Evolutionary conservation across 1,140 invertebrate species (phyloP).

Genomic region (Drosophila gunungcola): DNA sequence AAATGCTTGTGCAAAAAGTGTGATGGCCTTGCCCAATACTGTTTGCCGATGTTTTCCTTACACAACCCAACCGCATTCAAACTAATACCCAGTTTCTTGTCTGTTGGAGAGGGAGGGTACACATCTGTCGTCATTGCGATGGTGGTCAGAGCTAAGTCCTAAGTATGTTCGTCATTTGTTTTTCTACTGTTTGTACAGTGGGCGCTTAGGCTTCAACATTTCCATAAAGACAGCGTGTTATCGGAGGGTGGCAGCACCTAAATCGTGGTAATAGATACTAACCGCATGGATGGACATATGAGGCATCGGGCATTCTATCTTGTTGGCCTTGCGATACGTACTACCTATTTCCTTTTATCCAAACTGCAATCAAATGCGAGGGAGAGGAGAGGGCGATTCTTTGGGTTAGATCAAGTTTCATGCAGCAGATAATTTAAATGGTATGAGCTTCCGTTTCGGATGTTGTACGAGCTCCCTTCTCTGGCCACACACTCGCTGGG

Average conservation of each 20-base stretch:
- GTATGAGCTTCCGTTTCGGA: slow-evolving; percentile 44
- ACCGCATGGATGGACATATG: slow-evolving; percentile 79
- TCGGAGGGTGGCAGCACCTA: slow-evolving; percentile 54
- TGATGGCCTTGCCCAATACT: slow-evolving; percentile 41
- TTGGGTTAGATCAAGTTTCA: slow-evolving; percentile 68
- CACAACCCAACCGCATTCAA: slow-evolving; percentile 4
- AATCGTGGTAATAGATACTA: slow-evolving; percentile 76
- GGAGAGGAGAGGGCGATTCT: slow-evolving; percentile 11
- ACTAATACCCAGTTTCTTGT: slow-evolving; percentile 26
- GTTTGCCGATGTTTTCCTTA: slow-evolving; percentile 68
- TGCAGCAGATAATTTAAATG: slow-evolving; percentile 60
- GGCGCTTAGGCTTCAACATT: slow-evolving; percentile 43
- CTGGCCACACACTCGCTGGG: slow-evolving; percentile 1
- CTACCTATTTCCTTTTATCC: slow-evolving; percentile 32
- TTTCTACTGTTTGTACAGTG: slow-evolving; percentile 52
- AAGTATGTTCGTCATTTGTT: slow-evolving; percentile 59
- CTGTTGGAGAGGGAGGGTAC: slow-evolving; percentile 10
- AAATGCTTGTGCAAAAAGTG: slow-evolving; percentile 62
- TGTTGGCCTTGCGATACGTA: slow-evolving; percentile 46
- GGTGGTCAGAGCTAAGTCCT: slow-evolving; percentile 30
- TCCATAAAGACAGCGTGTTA: slow-evolving; percentile 49
- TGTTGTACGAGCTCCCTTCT: slow-evolving; percentile 9
- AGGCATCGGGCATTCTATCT: slow-evolving; percentile 76
- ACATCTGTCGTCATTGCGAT: slow-evolving; percentile 27
- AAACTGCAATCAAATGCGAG: slow-evolving; percentile 61